Conservation (phyloP, 2,797 vertebrate species). For the Halcyon badia region DNA sequence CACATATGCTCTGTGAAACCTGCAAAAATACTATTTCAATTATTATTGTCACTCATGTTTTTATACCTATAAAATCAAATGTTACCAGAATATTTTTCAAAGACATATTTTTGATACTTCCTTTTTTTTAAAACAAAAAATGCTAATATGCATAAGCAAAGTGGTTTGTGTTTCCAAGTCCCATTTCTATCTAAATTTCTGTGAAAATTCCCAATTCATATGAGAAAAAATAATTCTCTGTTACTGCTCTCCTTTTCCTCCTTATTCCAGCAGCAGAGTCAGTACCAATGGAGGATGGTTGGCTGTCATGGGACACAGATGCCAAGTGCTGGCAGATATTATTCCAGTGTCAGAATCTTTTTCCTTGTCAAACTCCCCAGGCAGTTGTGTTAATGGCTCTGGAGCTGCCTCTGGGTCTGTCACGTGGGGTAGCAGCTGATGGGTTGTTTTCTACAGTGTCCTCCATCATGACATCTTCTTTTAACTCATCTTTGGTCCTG, state of each 20-base stretch:
- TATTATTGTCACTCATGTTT: not conserved
- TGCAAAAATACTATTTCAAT: not conserved
- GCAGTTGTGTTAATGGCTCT: conserved; percentile 58
- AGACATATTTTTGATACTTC: not conserved
- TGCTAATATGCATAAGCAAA: not conserved
- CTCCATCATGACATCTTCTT: conserved; percentile 39
- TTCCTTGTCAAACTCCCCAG: conserved; percentile 56
- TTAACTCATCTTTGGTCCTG: conserved; percentile 29
- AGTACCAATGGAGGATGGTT: not conserved
- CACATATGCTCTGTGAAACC: not conserved
- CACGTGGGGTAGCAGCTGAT: conserved; percentile 46
- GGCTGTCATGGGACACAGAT: conserved; percentile 51
- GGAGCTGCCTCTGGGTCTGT: conserved; percentile 70
- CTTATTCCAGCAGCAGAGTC: not conserved
- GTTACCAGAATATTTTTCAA: not conserved
- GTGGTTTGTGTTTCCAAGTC: not conserved
- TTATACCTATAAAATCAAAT: not conserved
- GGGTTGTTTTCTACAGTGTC: conserved; percentile 15
- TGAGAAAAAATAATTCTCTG: not conserved
- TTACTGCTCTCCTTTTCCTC: not conserved
- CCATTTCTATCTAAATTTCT: not conserved
- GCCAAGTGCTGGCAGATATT: conserved; percentile 54
- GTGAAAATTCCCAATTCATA: not conserved
- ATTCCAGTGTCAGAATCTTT: conserved; percentile 58
- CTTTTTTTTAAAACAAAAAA: not conserved